Evolutionary conservation across 2,888 invertebrate species (phyloP), one percentile per base, ranked within the genome.

Genomic region (Apodemia zela): DNA sequence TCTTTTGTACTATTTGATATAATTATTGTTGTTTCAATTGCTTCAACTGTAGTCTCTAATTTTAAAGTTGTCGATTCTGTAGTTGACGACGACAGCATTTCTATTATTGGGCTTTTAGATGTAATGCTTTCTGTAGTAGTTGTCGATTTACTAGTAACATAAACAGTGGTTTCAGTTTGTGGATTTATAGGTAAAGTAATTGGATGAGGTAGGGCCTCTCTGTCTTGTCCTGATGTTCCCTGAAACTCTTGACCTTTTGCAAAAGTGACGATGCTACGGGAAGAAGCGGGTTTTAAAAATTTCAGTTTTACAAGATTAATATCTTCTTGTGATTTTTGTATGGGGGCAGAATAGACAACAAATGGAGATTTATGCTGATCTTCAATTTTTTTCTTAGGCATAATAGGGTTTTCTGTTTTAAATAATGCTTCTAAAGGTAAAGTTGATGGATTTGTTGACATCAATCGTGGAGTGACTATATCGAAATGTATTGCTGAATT

Each of bases 371-470:
- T 83, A n/a, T 71, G 73, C 45, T 67, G 69, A n/a, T 75, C 74
- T 45, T 77, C 73, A 63, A 67, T 75, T 2, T 79, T 69, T 76
- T 84, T 83, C 66, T 77, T 80, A 5, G 81, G 80, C 67, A 74
- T 80, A 2, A 78, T 65, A 0, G 92, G 89, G 61, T 83, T 86
- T 75, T 93, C 86, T 64, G 92, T 92, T 76, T 93, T 93, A 72
- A 95, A 95, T 10, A 95, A 81, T 2, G 93, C 94, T 84, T 95
- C 94, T 68, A 95, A 79, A 13, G 95, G 85, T 68, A 95, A 92
- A 0, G 95, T 95, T 0, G 95, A 94, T 1, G 94, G 93, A 78
- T 95, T 93, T 10, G 82, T 87, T 0, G 77, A 69, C 75, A 82
- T 79, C 2, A 81, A 76, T 49, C 86, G 83, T 11, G 87, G 88